Conservation (phyloP, 2,888 invertebrate species). For the Lamproptera curius region DNA sequence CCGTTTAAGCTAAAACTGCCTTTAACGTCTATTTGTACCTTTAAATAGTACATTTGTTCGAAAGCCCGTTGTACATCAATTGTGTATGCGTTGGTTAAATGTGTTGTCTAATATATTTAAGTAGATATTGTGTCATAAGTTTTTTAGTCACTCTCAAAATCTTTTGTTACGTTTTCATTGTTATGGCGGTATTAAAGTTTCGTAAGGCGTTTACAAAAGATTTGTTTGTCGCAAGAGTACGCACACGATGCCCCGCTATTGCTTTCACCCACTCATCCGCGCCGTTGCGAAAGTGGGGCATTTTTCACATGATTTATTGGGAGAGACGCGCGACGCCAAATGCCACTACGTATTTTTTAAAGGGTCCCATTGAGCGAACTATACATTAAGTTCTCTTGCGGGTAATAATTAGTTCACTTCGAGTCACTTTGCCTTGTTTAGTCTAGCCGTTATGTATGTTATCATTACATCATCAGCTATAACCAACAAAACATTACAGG, state of each 20-base stretch:
- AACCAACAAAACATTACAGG: no score
- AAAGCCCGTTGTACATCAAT: not conserved
- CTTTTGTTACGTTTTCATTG: no score
- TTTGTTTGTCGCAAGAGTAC: conserved; percentile 10
- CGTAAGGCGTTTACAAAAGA: conserved; percentile 7
- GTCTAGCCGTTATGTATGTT: no score
- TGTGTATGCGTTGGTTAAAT: no score
- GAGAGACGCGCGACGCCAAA: conserved; percentile 16
- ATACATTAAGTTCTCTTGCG: not conserved
- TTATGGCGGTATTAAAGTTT: not conserved
- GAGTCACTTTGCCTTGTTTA: no score
- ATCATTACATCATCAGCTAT: no score
- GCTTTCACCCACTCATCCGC: conserved; percentile 22
- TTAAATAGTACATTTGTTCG: not conserved
- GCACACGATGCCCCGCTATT: conserved; percentile 9
- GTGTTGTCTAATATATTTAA: no score
- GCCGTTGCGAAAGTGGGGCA: conserved; percentile 20
- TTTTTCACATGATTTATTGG: conserved; percentile 23
- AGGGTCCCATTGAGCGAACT: conserved; percentile 3
- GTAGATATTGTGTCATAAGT: no score
- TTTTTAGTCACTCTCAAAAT: no score
- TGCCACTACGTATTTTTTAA: conserved; percentile 17
- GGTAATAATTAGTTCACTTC: not conserved
- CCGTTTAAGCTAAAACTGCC: not conserved
- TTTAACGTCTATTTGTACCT: not conserved